These are phyloP conservation scores for Atherinomorus stipes DNA, from an alignment of 2,113 vertebrate genomes.

Conservation along the genomic window DNA sequence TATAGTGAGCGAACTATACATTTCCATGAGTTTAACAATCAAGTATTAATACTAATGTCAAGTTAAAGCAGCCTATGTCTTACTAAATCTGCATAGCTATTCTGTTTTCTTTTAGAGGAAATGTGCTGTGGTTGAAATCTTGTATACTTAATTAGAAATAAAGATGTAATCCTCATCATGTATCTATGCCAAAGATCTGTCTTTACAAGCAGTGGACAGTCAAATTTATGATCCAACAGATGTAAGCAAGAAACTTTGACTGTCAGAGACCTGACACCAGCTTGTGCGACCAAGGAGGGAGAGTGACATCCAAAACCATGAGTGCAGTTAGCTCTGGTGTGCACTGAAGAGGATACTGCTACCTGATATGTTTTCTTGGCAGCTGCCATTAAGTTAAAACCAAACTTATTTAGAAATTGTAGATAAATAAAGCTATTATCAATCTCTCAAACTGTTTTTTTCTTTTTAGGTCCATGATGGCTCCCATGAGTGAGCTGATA, in stretches of 20 bases:
- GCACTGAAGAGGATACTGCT: not conserved
- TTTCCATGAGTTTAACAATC: not conserved
- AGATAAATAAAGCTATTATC: not conserved
- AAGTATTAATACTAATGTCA: not conserved
- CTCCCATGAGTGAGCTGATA: conserved; percentile 12
- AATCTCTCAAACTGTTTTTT: not conserved
- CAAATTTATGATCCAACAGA: conserved; percentile 68
- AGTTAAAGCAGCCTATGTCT: not conserved
- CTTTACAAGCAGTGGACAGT: conserved; percentile 11
- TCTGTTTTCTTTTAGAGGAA: not conserved
- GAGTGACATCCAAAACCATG: conserved; percentile 9
- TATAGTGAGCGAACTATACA: not conserved
- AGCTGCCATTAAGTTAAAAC: not conserved
- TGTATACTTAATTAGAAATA: conserved; percentile 9
- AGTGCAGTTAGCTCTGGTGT: conserved; percentile 15
- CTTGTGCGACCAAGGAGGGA: conserved; percentile 39
- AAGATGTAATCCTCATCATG: conserved; percentile 5
- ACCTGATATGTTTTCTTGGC: not conserved
- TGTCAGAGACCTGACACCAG: conserved; percentile 66
- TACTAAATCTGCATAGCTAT: not conserved
- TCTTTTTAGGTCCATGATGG: not conserved
- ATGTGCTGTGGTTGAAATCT: not conserved
- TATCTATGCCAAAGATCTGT: not conserved
- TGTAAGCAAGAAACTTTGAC: conserved; percentile 48
- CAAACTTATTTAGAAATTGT: not conserved